Percentiles rank a stretch among this genome's conserved stretches.
Evolutionary conservation across 1,140 invertebrate species (phyloP).

Genomic region (Drosophila trapezifrons): DNA sequence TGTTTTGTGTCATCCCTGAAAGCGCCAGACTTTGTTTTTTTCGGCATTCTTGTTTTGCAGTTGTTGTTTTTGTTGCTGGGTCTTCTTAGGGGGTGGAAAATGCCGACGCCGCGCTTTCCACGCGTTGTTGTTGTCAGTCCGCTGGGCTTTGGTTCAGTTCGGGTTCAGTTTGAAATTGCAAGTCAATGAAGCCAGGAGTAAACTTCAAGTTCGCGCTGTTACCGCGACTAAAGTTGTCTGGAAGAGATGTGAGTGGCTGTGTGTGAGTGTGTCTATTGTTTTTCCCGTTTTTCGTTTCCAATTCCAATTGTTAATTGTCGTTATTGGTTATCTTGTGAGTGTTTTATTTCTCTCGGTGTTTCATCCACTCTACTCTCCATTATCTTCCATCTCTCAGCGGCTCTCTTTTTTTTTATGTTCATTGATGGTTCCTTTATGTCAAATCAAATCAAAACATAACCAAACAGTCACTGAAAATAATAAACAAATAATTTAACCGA

Average conservation of each 20-base stretch:
- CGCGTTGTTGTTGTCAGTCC: constrained; percentile 50
- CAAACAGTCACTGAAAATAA: constrained; percentile 32
- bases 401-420: constrained; percentile 44
- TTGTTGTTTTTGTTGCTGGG: constrained; percentile 60
- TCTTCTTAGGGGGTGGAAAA: constrained; percentile 69
- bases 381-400: constrained; percentile 31
- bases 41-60: constrained; percentile 46
- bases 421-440: constrained; percentile 12
- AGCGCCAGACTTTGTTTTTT: constrained; percentile 39
- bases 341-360: constrained; percentile 63
- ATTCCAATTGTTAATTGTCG: constrained; percentile 62
- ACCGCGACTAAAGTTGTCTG: constrained; percentile 84
- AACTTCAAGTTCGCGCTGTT: constrained; percentile 84
- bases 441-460: constrained; percentile 42
- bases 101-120: constrained; percentile 32
- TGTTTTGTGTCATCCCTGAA: constrained; percentile 22
- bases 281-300: constrained; percentile 23
- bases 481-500: constrained; percentile 39
- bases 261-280: constrained; percentile 29
- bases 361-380: constrained; percentile 24
- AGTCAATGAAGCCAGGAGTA: constrained; percentile 84
- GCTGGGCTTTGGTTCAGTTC: constrained; percentile 12
- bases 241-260: constrained; percentile 83
- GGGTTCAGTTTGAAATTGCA: constrained; percentile 78
- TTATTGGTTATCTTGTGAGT: constrained; percentile 66